phyloP scores from a whole-genome alignment of 2,888 invertebrate species.

The Eumerus sabulonum region DNA sequence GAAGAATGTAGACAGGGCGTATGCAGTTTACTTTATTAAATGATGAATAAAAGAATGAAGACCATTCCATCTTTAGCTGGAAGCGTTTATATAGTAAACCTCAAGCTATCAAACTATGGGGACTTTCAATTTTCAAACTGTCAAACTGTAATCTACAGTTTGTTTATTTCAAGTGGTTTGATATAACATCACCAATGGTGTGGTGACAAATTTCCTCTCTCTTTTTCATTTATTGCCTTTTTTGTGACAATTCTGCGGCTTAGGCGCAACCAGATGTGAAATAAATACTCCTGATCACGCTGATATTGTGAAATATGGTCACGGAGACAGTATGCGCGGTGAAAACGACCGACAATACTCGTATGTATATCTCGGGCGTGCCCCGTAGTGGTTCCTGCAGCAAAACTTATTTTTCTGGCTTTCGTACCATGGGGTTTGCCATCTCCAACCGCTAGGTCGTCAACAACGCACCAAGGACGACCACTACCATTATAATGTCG shows the following conservation, averaged over 20 bases:
- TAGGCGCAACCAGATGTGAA: slow-evolving; percentile 40
- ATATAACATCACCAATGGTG: background rate
- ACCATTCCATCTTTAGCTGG: too few relatives aligned
- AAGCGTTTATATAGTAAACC: too few relatives aligned
- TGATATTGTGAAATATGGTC: slow-evolving; percentile 21
- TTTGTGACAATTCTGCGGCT: slow-evolving; percentile 29
- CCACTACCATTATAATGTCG: slow-evolving; percentile 20
- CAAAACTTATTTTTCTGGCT: slow-evolving; percentile 32
- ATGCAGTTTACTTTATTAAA: too few relatives aligned
- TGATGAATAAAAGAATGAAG: too few relatives aligned
- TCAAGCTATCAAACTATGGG: too few relatives aligned
- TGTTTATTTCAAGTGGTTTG: background rate
- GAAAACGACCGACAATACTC: slow-evolving; percentile 1
- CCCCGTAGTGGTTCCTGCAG: slow-evolving; percentile 12
- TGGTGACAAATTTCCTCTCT: slow-evolving; percentile 20
- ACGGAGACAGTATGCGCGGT: slow-evolving; percentile 2
- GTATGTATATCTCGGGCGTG: slow-evolving; percentile 10
- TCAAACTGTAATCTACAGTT: too few relatives aligned
- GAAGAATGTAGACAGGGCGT: too few relatives aligned
- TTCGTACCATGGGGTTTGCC: slow-evolving; percentile 3
- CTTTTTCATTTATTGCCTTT: background rate
- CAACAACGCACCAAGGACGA: background rate
- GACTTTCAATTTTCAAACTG: too few relatives aligned
- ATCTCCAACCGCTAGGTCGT: background rate
- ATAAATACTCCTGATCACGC: slow-evolving; percentile 17